These are phyloP conservation scores for Atractosteus spatula DNA, from an alignment of 2,113 vertebrate species.

Conservation along the genomic window DNA sequence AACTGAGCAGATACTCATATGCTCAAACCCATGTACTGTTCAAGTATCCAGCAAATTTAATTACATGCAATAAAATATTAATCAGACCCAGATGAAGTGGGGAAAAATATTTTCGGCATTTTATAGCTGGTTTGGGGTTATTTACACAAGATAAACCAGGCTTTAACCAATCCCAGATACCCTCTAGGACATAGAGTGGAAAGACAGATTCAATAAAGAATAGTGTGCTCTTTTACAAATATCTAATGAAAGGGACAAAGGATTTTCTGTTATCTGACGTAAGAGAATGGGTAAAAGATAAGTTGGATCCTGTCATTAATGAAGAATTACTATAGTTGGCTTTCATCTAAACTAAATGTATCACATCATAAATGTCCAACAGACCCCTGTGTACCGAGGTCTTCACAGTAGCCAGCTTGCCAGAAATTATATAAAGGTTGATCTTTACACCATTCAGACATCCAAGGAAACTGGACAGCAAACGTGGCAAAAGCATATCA, in stretches of 20 bases:
- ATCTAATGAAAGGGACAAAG: slow-evolving; percentile 30
- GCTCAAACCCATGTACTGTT: slow-evolving; percentile 34
- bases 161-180: slow-evolving; percentile 54
- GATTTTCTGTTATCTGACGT: slow-evolving; percentile 2
- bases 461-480: no score
- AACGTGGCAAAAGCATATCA: no score
- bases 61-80: slow-evolving; percentile 67
- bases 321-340: not conserved
- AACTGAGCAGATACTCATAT: slow-evolving; percentile 40
- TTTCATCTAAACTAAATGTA: not conserved
- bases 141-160: slow-evolving; percentile 64
- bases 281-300: not conserved
- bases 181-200: slow-evolving; percentile 32
- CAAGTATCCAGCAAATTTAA: slow-evolving; percentile 61
- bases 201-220: slow-evolving; percentile 31
- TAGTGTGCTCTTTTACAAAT: slow-evolving; percentile 27
- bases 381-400: not conserved
- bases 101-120: slow-evolving; percentile 58
- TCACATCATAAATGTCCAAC: not conserved
- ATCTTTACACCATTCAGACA: no score
- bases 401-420: no score
- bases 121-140: slow-evolving; percentile 72
- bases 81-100: slow-evolving; percentile 68
- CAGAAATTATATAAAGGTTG: no score
- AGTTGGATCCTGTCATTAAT: not conserved